These are phyloP conservation scores for Eustalomyia histrio DNA, from an alignment of 2,888 invertebrate species.

Conservation along the genomic window DNA sequence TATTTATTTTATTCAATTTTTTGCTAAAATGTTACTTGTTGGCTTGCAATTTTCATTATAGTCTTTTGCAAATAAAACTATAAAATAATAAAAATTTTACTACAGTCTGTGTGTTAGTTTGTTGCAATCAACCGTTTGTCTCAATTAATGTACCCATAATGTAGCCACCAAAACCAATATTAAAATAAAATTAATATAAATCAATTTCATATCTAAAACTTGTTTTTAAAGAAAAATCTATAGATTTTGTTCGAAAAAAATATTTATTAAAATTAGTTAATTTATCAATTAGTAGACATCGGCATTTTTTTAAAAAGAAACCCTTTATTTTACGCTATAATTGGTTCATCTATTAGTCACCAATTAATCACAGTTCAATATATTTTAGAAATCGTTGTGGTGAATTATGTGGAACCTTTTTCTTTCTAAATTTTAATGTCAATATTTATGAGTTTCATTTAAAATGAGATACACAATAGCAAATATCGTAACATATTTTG, in stretches of 20 bases:
- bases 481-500: conserved; percentile 42
- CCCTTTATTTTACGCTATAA: background rate
- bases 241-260: background rate
- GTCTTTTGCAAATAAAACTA: background rate
- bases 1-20: background rate
- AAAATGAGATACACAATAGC: background rate
- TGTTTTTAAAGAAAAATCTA: background rate
- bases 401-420: conserved; percentile 36
- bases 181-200: conserved; percentile 46
- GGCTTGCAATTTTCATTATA: conserved; percentile 9
- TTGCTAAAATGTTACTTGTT: conserved; percentile 19
- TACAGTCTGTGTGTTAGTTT: conserved; percentile 39
- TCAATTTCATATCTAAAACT: conserved; percentile 37
- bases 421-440: conserved; percentile 5
- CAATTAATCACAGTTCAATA: conserved; percentile 40
- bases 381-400: background rate
- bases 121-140: conserved; percentile 40
- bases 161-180: conserved; percentile 36
- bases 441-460: conserved; percentile 29
- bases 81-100: conserved; percentile 32
- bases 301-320: background rate
- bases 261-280: conserved; percentile 14
- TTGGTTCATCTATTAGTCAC: conserved; percentile 35
- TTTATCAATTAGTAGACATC: conserved; percentile 36
- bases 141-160: conserved; percentile 49